phyloP scores from a whole-genome alignment of 1,140 invertebrate genomes.

The Neotoxoptera formosana region DNA sequence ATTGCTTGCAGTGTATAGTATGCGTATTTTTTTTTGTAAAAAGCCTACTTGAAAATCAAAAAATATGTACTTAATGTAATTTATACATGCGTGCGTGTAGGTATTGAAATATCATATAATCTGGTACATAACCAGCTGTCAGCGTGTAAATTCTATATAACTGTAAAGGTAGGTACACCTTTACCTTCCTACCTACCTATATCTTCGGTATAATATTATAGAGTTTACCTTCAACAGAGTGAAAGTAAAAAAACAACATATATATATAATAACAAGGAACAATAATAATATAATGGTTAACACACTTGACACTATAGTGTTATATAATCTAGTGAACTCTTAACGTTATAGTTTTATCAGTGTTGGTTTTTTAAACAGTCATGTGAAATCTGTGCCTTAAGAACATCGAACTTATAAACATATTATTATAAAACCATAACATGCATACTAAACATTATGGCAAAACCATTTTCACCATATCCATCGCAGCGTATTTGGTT shows the following conservation, averaged over 20 bases:
- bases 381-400: conserved; percentile 21
- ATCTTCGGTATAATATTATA: not conserved
- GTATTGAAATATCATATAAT: not conserved
- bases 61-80: not conserved
- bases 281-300: conserved; percentile 50
- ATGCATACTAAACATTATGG: conserved; percentile 14
- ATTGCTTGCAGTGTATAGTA: not conserved
- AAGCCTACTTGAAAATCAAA: not conserved
- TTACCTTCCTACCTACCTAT: not conserved
- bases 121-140: conserved; percentile 28
- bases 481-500: not conserved
- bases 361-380: conserved; percentile 50
- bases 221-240: conserved; percentile 53
- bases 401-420: conserved; percentile 8
- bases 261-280: conserved; percentile 53
- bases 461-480: not conserved
- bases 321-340: conserved; percentile 29
- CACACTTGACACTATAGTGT: conserved; percentile 39
- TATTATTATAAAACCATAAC: not conserved
- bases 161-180: conserved; percentile 6
- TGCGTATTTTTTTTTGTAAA: not conserved
- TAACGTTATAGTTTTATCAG: conserved; percentile 55
- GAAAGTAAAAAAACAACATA: conserved; percentile 39
- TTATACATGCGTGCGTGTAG: not conserved
- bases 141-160: conserved; percentile 18